Conservation (phyloP, 2,888 invertebrate genomes). For the Agrotis clavis region DNA sequence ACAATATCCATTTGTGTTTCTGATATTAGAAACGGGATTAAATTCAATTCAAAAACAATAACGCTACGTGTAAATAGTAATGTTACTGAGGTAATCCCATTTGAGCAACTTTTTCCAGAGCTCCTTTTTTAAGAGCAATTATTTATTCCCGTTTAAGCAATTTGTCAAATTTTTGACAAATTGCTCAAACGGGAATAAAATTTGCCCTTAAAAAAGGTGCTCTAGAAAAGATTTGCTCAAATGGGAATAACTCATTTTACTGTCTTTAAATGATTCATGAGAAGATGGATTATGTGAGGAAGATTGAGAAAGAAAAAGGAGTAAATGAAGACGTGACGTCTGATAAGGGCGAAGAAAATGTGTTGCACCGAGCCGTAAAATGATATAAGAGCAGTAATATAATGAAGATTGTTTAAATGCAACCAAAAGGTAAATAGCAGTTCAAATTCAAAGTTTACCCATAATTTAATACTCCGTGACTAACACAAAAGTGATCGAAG, state of each 20-base stretch:
- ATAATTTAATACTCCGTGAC: conserved; percentile 57
- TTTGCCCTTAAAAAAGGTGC: too few species aligned
- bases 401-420: conserved; percentile 26
- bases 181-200: too few species aligned
- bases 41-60: conserved; percentile 49
- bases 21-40: conserved; percentile 65
- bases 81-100: too few species aligned
- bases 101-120: too few species aligned
- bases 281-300: too few species aligned
- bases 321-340: background rate
- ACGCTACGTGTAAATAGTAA: conserved; percentile 25
- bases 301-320: background rate
- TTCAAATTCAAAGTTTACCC: conserved; percentile 30
- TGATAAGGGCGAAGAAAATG: background rate
- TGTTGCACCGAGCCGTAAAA: background rate
- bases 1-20: conserved; percentile 73
- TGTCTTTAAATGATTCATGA: too few species aligned
- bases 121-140: too few species aligned
- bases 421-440: conserved; percentile 12
- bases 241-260: too few species aligned
- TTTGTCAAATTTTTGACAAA: too few species aligned
- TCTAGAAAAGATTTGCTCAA: too few species aligned
- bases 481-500: conserved; percentile 52
- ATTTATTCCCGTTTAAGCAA: too few species aligned
- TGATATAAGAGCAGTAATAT: background rate